Conservation (phyloP, 2,113 vertebrate genomes). For the Arvicanthis niloticus region DNA sequence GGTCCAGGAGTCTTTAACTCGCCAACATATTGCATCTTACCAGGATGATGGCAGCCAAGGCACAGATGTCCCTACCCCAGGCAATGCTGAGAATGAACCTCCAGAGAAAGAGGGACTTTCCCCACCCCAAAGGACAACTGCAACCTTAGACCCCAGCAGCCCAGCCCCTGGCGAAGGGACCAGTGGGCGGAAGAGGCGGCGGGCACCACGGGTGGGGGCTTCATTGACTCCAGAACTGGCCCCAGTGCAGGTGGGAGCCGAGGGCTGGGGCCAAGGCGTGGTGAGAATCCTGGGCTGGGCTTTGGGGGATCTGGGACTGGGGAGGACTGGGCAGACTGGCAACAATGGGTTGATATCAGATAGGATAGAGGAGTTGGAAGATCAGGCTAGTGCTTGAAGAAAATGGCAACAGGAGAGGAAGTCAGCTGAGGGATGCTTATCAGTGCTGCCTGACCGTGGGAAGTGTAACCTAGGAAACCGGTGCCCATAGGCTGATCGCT, state of each 20-base stretch:
- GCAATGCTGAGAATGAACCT: slow-evolving; percentile 81
- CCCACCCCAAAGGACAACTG: slow-evolving; percentile 14
- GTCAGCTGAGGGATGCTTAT: neutral
- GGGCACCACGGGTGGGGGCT: slow-evolving; percentile 64
- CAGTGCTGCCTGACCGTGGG: neutral
- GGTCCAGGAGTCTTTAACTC: neutral
- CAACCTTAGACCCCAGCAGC: slow-evolving; percentile 73
- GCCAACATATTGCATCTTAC: neutral
- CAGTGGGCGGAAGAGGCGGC: slow-evolving; percentile 77
- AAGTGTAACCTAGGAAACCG: neutral
- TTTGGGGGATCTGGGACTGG: neutral
- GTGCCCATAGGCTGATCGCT: rapidly evolving
- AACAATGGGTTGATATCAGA: neutral
- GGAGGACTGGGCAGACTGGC: neutral
- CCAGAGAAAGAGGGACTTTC: slow-evolving; percentile 81
- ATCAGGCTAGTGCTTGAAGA: neutral
- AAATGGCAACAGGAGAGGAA: neutral
- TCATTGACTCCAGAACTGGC: slow-evolving; percentile 77
- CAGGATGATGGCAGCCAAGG: slow-evolving; percentile 85
- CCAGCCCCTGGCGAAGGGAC: slow-evolving; percentile 72
- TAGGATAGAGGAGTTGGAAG: neutral
- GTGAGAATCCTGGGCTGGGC: neutral
- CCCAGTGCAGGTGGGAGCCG: slow-evolving; percentile 56
- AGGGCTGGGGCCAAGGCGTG: neutral
- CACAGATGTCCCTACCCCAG: slow-evolving; percentile 76